Base-by-base conservation (phyloP, 2,113 vertebrate genomes). In the Colius striatus region DNA sequence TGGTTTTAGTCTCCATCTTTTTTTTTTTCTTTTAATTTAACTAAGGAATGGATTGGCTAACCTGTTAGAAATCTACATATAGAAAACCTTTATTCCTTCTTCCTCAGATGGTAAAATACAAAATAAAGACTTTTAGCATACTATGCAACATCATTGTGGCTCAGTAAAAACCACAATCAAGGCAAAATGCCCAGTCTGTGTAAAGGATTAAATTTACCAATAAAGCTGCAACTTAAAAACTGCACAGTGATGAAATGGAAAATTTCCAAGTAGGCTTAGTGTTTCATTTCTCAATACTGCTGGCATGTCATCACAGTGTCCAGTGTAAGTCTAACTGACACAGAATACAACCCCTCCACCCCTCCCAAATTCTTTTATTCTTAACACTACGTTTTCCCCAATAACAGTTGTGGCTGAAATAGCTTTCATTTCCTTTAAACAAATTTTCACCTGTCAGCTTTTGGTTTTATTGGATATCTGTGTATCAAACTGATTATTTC, bases 121-220 rank as follows among this genome's bases (percentile, higher is more conserved):
- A 89, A 82, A 62, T 26, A 81, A 45, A 84, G 50, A 51, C 65
- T 63, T 38, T 50, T 23, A 82, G 54, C 58, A 72, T 29, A 66
- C 57, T 61, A 22, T 48, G 43, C 41, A 78, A 55, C 29, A 66
- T 30, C 14, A 4, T 19, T 68, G 25, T 13, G 47, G 45, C 38
- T 57, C 75, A 82, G 62, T 65, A 93, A 67, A 88, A 92, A 73
- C 60, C 63, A 73, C 50, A 47, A 23, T 5, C 78, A 71, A 54
- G 58, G 82, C 90, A 90, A 62, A 80, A 65, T 14, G 90, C 58
- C 90, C 81, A 79, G 41, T 54, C 72, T 79, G 51, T 7, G 23
- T 48, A 91, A 94, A 81, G 68, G 55, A 90, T 55, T 73, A 71
- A 58, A 55, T 73, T 88, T 89, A 93, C 67, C 83, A 74, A 86